Conservation (phyloP, 2,797 vertebrate genomes). For the Leptodactylus fallax region DNA sequence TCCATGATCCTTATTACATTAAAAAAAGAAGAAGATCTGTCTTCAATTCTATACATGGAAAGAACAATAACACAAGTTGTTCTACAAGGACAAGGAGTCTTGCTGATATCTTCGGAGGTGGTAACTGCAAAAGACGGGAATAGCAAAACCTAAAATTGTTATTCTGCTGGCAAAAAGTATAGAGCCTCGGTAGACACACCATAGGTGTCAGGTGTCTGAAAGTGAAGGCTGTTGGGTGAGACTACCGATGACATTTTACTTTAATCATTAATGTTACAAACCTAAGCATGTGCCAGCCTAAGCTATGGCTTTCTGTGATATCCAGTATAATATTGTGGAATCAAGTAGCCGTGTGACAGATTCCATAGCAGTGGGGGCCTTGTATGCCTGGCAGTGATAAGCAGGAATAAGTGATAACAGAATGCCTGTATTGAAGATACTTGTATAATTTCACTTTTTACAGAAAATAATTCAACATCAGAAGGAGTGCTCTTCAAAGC, state of each 20-base stretch:
- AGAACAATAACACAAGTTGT: background rate
- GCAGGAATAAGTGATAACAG: constrained; percentile 53
- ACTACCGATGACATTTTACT: constrained; percentile 4
- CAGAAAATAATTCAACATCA: constrained; percentile 59
- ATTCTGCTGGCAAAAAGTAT: background rate
- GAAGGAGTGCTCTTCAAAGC: constrained; percentile 55
- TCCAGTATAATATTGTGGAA: constrained; percentile 43
- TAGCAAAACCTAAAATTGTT: background rate
- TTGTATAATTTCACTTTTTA: constrained; percentile 54
- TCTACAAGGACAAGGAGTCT: background rate
- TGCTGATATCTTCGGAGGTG: background rate
- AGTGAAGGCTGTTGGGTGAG: constrained; percentile 21
- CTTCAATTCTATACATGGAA: background rate
- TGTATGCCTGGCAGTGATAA: constrained; percentile 50
- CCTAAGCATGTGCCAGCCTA: constrained; percentile 10
- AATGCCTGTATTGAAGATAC: constrained; percentile 40
- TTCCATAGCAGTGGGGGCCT: constrained; percentile 38
- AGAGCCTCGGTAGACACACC: background rate
- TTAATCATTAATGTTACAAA: constrained; percentile 47
- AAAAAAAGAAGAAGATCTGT: background rate
- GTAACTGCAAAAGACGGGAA: background rate
- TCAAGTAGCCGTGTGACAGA: constrained; percentile 53
- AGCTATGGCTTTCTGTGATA: background rate
- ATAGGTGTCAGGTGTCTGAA: constrained; percentile 28
- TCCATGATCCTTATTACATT: background rate